A percentile compares a stretch with the other conserved stretches of the same genome.
Conservation (phyloP, 1,140 invertebrate genomes). For the Papilio helenus region DNA sequence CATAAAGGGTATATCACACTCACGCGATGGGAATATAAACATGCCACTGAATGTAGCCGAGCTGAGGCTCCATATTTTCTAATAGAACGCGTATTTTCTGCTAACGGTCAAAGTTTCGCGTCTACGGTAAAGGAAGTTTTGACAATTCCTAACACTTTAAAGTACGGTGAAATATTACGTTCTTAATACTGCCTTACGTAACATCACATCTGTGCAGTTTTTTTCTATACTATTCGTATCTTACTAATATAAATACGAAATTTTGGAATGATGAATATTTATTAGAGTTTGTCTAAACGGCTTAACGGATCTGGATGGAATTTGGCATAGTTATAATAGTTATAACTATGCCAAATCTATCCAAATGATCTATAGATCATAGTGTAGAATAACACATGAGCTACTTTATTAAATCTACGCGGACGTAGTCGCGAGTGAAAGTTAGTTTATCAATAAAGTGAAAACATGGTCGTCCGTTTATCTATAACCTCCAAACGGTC, state of each 20-base stretch:
- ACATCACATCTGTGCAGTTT: background rate
- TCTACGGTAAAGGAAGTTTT: conserved; percentile 55
- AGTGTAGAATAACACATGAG: too few species aligned
- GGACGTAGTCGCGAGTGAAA: too few species aligned
- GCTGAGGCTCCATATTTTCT: conserved; percentile 67
- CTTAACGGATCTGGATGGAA: too few species aligned
- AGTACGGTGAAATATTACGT: conserved; percentile 48
- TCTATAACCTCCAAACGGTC: too few species aligned
- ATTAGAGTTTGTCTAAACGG: too few species aligned
- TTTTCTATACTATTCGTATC: background rate
- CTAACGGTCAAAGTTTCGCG: conserved; percentile 72
- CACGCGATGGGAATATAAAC: conserved; percentile 79
- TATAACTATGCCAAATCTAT: too few species aligned
- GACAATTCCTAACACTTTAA: conserved; percentile 57
- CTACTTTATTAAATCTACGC: too few species aligned
- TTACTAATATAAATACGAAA: background rate
- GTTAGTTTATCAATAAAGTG: too few species aligned
- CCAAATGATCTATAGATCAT: too few species aligned
- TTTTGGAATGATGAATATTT: too few species aligned
- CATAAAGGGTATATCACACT: conserved; percentile 62
- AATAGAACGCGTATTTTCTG: conserved; percentile 75
- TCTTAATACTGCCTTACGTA: conserved; percentile 32
- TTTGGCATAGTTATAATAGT: too few species aligned
- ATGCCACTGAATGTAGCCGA: conserved; percentile 61
- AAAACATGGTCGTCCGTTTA: too few species aligned